Evolutionary conservation across 2,797 vertebrate species (phyloP), one percentile per base, ranked within the genome.

Genomic region (Discoglossus pictus): DNA sequence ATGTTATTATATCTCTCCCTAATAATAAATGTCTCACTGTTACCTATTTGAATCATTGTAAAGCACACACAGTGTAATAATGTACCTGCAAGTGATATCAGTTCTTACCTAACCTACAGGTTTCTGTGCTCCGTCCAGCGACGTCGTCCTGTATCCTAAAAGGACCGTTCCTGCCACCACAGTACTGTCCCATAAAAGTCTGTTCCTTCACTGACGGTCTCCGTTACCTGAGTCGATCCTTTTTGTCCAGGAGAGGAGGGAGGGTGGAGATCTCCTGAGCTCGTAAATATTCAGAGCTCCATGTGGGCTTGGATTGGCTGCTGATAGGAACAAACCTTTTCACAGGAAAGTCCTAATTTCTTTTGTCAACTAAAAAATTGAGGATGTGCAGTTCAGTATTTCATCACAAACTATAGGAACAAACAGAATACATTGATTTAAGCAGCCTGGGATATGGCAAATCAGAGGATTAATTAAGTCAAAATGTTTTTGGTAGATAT

Each of bases 201-300:
- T 15, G 20, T 46, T 71, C 50, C 53, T 58, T 36, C 60, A 64
- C 54, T 51, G 52, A 64, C 68, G 51, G 68, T 50, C 52, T 56
- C 39, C 12, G 68, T 71, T 71, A 71, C 68, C 60, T 64, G 68
- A 71, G 52, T 55, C 53, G 38, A 56, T 64, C 60, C 61, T 59
- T 71, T 71, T 71, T 71, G 68, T 71, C 43, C 38, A 21, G n/a
- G 20, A 64, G 38, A 38, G 68, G 67, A 38, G 66, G 46, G 48
- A 31, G 27, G 52, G 36, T 6, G 47, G 53, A 24, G 46, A 58
- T 23, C 44, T 51, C 17, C 12, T 23, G 15, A 20, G 18, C 27
- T 46, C 38, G 64, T 71, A 58, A 58, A 71, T 71, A 71, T 71
- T 71, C 61, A 71, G 38, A 35, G 24, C 15, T 42, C 4, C 12